These are phyloP conservation scores for Blennius ocellaris DNA, from an alignment of 2,113 vertebrate genomes.

Conservation along the genomic window DNA sequence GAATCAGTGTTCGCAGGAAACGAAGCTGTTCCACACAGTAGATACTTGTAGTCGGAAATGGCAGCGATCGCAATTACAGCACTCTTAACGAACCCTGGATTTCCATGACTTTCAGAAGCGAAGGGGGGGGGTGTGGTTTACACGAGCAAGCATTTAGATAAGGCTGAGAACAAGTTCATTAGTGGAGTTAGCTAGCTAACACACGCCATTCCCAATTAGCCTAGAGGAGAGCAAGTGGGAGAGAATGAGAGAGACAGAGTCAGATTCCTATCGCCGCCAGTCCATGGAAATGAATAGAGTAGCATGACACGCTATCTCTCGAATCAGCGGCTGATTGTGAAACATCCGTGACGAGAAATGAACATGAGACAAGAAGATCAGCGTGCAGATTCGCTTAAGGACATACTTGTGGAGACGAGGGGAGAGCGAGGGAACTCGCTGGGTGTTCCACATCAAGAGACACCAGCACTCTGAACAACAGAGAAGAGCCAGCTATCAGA, in stretches of 20 bases:
- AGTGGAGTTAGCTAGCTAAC: constrained; percentile 79
- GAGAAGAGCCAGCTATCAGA: constrained; percentile 73
- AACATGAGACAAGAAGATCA: constrained; percentile 77
- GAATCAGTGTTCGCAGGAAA: constrained; percentile 2
- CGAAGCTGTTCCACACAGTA: constrained; percentile 12
- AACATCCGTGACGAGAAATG: constrained; percentile 81
- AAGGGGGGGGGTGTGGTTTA: constrained; percentile 70
- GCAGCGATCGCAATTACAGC: constrained; percentile 38
- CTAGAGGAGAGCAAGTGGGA: constrained; percentile 75
- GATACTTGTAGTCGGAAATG: constrained; percentile 15
- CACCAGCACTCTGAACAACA: constrained; percentile 62
- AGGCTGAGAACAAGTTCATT: constrained; percentile 84
- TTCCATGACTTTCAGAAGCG: constrained; percentile 64
- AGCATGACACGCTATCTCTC: constrained; percentile 77
- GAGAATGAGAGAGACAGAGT: constrained; percentile 66
- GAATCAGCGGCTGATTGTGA: constrained; percentile 79
- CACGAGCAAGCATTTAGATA: constrained; percentile 76
- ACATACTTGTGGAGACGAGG: constrained; percentile 73
- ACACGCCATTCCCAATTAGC: constrained; percentile 79
- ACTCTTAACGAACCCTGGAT: constrained; percentile 63
- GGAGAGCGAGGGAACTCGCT: constrained; percentile 70
- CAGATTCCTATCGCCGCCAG: constrained; percentile 80
- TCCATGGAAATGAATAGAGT: constrained; percentile 80
- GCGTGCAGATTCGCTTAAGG: constrained; percentile 81
- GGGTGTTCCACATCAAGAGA: constrained; percentile 81